phyloP scores from a whole-genome alignment of 2,888 invertebrate genomes.

The Sarcophaga variegata region DNA sequence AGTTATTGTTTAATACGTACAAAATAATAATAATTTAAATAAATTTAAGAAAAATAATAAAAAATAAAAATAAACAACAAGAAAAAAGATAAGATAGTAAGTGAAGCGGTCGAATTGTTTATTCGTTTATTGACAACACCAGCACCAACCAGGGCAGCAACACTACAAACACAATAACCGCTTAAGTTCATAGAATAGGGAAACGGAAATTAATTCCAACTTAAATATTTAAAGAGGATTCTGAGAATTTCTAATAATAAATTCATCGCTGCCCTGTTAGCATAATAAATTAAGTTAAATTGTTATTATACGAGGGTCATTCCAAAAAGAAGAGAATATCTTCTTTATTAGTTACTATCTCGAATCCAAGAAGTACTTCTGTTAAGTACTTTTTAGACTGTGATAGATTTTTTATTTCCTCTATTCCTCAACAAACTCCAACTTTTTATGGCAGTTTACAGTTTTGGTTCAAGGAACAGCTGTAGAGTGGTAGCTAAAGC shows the following conservation, averaged over 20 bases:
- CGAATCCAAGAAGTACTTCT: no score
- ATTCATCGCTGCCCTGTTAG: not conserved
- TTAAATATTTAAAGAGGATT: not conserved
- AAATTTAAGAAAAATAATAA: not conserved
- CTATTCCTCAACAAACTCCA: no score
- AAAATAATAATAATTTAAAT: not conserved
- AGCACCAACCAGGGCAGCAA: not conserved
- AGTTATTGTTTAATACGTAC: not conserved
- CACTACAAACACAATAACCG: not conserved
- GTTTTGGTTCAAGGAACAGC: no score
- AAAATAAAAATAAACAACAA: not conserved
- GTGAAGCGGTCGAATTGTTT: not conserved
- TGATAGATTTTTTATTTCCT: no score
- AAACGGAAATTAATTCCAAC: not conserved
- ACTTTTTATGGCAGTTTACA: no score
- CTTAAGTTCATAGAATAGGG: not conserved
- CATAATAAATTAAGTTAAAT: not conserved
- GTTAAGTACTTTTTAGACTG: no score
- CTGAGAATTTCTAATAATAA: not conserved
- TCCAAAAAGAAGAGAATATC: no score
- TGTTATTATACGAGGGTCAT: not conserved
- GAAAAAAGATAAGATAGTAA: not conserved
- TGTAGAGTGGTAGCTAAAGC: no score
- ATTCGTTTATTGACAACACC: not conserved
- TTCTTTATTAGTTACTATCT: no score